Evolutionary conservation across 2,888 invertebrate genomes (phyloP).

Genomic region (Oscheius sp.): DNA sequence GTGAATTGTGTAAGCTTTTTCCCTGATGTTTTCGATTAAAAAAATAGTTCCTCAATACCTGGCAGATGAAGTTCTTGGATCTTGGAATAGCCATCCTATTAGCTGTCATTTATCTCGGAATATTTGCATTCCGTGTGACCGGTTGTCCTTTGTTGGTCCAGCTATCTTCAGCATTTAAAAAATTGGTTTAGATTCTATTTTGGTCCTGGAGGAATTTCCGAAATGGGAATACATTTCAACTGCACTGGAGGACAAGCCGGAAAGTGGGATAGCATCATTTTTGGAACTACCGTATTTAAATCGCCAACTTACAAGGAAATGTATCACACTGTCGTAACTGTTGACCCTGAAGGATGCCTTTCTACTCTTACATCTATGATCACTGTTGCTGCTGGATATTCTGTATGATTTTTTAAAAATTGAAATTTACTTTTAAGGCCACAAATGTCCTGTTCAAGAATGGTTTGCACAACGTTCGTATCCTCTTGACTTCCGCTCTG

Average conservation of each 20-base stretch:
- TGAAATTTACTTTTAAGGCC: background rate
- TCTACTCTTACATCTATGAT: background rate
- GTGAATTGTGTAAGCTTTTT: too few species aligned
- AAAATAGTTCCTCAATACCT: too few species aligned
- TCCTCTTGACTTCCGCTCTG: background rate
- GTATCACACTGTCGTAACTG: constrained; percentile 3
- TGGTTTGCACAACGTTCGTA: too few species aligned
- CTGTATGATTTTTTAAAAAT: background rate
- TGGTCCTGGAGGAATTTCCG: constrained; percentile 21
- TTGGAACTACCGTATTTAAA: background rate
- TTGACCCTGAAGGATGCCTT: constrained; percentile 17
- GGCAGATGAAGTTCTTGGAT: too few species aligned
- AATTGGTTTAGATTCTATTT: constrained; percentile 8
- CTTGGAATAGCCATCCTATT: background rate
- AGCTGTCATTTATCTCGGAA: background rate
- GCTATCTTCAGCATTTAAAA: background rate
- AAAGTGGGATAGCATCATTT: background rate
- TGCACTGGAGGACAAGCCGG: constrained; percentile 8
- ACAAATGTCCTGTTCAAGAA: background rate
- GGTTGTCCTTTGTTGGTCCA: constrained; percentile 2
- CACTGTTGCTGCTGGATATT: background rate
- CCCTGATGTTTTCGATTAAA: background rate
- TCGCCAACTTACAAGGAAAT: constrained; percentile 13
- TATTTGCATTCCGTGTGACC: background rate
- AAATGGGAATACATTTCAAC: background rate